Evolutionary conservation across 2,888 invertebrate species (phyloP), one percentile per base, ranked within the genome.

Genomic region (Papilio protenor): DNA sequence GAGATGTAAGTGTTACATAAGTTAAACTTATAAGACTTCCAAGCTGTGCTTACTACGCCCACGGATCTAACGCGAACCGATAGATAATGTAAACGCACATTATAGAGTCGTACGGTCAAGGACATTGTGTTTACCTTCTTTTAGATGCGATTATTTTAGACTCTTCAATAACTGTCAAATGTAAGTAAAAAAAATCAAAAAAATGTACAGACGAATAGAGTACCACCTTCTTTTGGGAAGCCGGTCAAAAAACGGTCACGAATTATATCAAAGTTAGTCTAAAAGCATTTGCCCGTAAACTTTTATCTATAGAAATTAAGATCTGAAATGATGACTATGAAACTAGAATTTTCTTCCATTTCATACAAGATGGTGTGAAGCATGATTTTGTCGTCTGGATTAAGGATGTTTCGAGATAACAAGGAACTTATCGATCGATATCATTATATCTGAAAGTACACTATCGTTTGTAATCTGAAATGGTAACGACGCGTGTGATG

Each of bases 401-500:
- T 69, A 45, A 69, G 66, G 45, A 49, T n/a, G 14, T 74, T n/a
- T 74, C 47, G 40, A 59, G 45, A 55, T 59, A 40, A 45, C 21
- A 21, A 47, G 70, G 23, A 23, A 73, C 21, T 66, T 66, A 77
- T 66, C 77, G 52, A 66, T 77, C 66, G 55, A 57, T 73, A 73
- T 23, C 47, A 75, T 55, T 59, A 59, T 73, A 77, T 77, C 66
- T 52, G 45, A 33, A 40, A 77, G 55, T 72, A 73, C 71, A 59
- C 73, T 77, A 77, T 73, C 77, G 57, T 73, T 73, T 73, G 45
- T 73, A 73, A 77, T 77, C 77, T 55, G 16, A 47, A 33, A 61
- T 59, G 59, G 59, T 47, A 61, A 52, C 71, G 45, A 71, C 16
- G 69, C 45, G 23, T 64, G 18, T 75, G 75, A 69, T 75, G 27